These are phyloP conservation scores for Glossosoma conforme DNA, from an alignment of 1,140 invertebrate genomes.

Conservation along the genomic window DNA sequence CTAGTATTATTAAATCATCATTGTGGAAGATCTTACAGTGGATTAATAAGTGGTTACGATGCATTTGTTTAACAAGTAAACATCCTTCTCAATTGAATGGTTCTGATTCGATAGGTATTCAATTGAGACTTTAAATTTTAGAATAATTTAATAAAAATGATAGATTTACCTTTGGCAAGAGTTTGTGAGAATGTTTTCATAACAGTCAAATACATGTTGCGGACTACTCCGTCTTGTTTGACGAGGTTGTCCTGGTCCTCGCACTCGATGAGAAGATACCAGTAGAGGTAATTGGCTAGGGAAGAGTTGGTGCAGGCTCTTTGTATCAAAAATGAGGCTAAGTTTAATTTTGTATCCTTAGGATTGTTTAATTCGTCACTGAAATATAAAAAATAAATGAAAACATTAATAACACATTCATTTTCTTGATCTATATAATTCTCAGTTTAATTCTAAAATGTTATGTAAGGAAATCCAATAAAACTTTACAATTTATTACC, in stretches of 20 bases:
- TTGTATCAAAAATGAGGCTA: slow-evolving; percentile 88
- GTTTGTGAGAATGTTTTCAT: slow-evolving; percentile 80
- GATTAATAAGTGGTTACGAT: no score
- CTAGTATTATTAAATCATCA: no score
- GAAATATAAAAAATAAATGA: slow-evolving; percentile 1
- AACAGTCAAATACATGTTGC: slow-evolving; percentile 86
- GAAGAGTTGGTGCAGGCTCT: slow-evolving; percentile 84
- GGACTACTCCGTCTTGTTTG: slow-evolving; percentile 68
- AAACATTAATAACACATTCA: slow-evolving; percentile 1
- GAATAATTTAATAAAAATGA: not conserved
- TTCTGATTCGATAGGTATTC: no score
- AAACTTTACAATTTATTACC: no score
- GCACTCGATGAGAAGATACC: slow-evolving; percentile 93
- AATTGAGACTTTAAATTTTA: not conserved
- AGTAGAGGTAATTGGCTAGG: slow-evolving; percentile 95
- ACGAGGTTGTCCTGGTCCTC: slow-evolving; percentile 68
- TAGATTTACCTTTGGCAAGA: slow-evolving; percentile 52
- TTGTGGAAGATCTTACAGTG: no score
- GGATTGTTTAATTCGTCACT: slow-evolving; percentile 23
- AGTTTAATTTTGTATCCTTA: slow-evolving; percentile 65
- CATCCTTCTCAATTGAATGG: no score
- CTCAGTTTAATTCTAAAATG: not conserved
- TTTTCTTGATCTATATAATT: not conserved
- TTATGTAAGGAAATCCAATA: no score
- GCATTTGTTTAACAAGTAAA: no score